Conservation (phyloP, 2,888 invertebrate species). For the Cybosia mesomella region DNA sequence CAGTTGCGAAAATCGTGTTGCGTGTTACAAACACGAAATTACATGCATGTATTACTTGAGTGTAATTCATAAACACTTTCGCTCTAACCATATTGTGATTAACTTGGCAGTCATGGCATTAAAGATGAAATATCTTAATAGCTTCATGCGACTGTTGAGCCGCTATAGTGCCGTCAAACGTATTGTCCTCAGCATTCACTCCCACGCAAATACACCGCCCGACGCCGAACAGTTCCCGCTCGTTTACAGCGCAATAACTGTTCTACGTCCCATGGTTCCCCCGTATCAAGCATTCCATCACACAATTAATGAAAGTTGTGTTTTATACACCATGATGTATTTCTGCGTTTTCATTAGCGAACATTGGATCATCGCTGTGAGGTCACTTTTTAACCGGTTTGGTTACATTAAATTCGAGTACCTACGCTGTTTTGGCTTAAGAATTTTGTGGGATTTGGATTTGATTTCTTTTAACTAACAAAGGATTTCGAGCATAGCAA, state of each 20-base stretch:
- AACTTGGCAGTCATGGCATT: conserved; percentile 23
- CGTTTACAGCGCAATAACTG: conserved; percentile 37
- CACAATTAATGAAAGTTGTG: conserved; percentile 35
- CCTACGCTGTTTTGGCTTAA: conserved; percentile 49
- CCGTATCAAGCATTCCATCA: conserved; percentile 44
- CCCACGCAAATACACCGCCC: conserved; percentile 62
- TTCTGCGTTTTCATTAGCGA: conserved; percentile 45
- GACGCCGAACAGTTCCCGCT: conserved; percentile 33
- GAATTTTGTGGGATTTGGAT: conserved; percentile 47
- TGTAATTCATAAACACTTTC: conserved; percentile 15
- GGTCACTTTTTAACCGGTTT: conserved; percentile 77
- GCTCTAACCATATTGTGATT: conserved; percentile 17
- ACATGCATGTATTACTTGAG: conserved; percentile 1
- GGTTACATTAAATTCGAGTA: conserved; percentile 51
- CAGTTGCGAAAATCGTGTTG: background rate
- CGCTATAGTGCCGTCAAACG: conserved; percentile 53
- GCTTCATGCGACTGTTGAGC: conserved; percentile 76
- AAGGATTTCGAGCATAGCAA: no score
- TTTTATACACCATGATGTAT: conserved; percentile 18
- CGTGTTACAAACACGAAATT: conserved; percentile 6
- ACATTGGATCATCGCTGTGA: conserved; percentile 71
- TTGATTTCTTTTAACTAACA: conserved; percentile 27
- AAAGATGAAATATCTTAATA: conserved; percentile 45
- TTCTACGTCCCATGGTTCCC: conserved; percentile 55
- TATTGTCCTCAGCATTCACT: conserved; percentile 69